Base-by-base conservation (phyloP, 2,797 vertebrate genomes). In the Pipistrellus nathusii region DNA sequence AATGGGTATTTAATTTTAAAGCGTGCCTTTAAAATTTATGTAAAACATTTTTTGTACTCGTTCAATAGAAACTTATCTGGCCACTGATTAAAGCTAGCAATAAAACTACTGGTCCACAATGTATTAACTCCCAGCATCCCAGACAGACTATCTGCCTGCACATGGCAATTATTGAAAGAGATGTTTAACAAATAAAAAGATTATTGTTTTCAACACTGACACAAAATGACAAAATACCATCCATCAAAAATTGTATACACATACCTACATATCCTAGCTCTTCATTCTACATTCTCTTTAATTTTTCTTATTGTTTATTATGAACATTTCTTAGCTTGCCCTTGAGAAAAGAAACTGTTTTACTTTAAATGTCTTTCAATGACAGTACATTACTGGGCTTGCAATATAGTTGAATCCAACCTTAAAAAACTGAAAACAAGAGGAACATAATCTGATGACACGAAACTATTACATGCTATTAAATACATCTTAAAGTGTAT, bases 151-250 rank as follows among this genome's bases (percentile, higher is more conserved):
- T 25, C 81, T 86, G 78, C 55, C 69, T 94, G 25, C 53, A 87
- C 6, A 64, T 2, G 68, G 27, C 41, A 85, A 38, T 21, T 66
- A 90, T 2, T 66, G 12, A 91, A 90, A 96, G 94, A 81, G 55
- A 89, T 59, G 32, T 53, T 8, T 75, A 71, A 87, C 48, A 93
- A 88, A 62, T 53, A 4, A 93, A 86, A 85, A 83, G 35, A 64
- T 5, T 53, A 85, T 9, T 85, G 44, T 73, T 95, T 85, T 72
- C 64, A 93, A 91, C 25, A 38, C 2, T 94, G 62, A 80, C 57
- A 91, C 59, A 77, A 94, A 88, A 85, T 78, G 68, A 96, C 89
- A 95, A 96, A 95, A 88, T 25, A 38, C n/a, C 51, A 92, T 38
- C 38, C 69, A 88, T 78, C 71, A 86, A 82, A 96, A 86, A 89